These are phyloP conservation scores for Brachyopa scutellaris DNA, from an alignment of 2,888 invertebrate species.

Conservation along the genomic window DNA sequence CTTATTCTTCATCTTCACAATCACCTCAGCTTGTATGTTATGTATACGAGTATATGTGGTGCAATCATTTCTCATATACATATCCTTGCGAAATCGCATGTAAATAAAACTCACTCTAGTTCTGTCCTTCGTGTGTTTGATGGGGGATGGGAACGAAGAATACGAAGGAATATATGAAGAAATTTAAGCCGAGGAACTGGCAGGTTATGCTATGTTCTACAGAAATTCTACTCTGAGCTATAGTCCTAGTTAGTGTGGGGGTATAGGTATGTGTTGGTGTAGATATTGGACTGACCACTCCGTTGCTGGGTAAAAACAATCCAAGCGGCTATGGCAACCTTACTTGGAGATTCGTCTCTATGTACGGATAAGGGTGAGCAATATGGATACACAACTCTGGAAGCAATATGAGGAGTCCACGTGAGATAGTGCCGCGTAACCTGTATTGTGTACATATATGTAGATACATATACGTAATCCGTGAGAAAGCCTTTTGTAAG, in stretches of 20 bases:
- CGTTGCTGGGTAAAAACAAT: slow-evolving; percentile 41
- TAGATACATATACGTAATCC: no score
- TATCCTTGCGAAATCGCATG: slow-evolving; percentile 63
- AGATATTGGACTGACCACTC: slow-evolving; percentile 54
- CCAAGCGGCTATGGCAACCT: slow-evolving; percentile 44
- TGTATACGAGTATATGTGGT: slow-evolving; percentile 7
- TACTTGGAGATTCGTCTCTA: slow-evolving; percentile 20
- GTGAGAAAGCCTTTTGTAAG: background rate
- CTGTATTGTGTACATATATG: background rate
- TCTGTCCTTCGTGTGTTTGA: slow-evolving; percentile 50
- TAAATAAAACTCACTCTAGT: slow-evolving; percentile 66
- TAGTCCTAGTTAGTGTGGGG: slow-evolving; percentile 25
- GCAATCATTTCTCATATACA: slow-evolving; percentile 57
- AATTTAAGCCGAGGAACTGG: slow-evolving; percentile 30
- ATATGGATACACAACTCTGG: slow-evolving; percentile 6
- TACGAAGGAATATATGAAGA: slow-evolving; percentile 37
- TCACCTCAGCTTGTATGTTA: slow-evolving; percentile 12
- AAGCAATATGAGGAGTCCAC: slow-evolving; percentile 18
- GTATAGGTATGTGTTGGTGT: slow-evolving; percentile 19
- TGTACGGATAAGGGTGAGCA: slow-evolving; percentile 1
- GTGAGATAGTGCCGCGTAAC: slow-evolving; percentile 10
- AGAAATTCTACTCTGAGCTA: slow-evolving; percentile 38
- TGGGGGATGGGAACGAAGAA: background rate
- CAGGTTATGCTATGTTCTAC: slow-evolving; percentile 19
- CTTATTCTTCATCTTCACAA: slow-evolving; percentile 65